Evolutionary conservation across 2,888 invertebrate species (phyloP).

Genomic region (Boloria euphrosyne): DNA sequence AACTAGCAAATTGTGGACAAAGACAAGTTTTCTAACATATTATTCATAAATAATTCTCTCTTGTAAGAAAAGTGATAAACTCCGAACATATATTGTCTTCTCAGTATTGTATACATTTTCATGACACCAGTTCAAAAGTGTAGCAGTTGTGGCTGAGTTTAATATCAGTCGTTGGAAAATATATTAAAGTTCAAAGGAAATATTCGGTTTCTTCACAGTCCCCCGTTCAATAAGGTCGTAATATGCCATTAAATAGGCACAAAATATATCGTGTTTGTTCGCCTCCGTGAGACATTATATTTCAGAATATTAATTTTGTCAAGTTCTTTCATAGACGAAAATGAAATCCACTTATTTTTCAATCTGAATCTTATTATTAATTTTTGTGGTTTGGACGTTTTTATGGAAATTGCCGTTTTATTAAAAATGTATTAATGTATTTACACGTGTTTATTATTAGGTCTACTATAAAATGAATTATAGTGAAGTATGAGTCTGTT

Average conservation of each 20-base stretch:
- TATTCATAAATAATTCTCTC: neutral
- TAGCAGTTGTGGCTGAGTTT: slow-evolving; percentile 48
- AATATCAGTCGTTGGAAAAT: slow-evolving; percentile 59
- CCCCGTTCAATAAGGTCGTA: slow-evolving; percentile 19
- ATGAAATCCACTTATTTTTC: slow-evolving; percentile 21
- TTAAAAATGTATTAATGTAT: no score
- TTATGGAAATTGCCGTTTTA: slow-evolving; percentile 19
- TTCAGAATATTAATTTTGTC: slow-evolving; percentile 27
- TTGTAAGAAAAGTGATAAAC: slow-evolving; percentile 12
- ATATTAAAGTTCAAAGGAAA: slow-evolving; percentile 55
- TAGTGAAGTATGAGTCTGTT: no score
- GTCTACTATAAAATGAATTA: neutral
- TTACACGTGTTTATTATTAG: slow-evolving; percentile 9
- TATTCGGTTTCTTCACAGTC: slow-evolving; percentile 42
- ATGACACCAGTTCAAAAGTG: neutral
- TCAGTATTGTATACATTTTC: slow-evolving; percentile 10
- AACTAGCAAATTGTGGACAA: no score
- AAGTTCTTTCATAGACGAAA: slow-evolving; percentile 10
- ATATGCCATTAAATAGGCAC: slow-evolving; percentile 22
- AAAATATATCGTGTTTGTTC: slow-evolving; percentile 19
- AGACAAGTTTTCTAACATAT: no score
- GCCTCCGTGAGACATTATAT: slow-evolving; percentile 11
- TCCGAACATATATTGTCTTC: slow-evolving; percentile 9
- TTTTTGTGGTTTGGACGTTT: slow-evolving; percentile 2
- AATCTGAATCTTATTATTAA: slow-evolving; percentile 13